Conservation (phyloP, 1,140 invertebrate species). For the Hirudo medicinalis region DNA sequence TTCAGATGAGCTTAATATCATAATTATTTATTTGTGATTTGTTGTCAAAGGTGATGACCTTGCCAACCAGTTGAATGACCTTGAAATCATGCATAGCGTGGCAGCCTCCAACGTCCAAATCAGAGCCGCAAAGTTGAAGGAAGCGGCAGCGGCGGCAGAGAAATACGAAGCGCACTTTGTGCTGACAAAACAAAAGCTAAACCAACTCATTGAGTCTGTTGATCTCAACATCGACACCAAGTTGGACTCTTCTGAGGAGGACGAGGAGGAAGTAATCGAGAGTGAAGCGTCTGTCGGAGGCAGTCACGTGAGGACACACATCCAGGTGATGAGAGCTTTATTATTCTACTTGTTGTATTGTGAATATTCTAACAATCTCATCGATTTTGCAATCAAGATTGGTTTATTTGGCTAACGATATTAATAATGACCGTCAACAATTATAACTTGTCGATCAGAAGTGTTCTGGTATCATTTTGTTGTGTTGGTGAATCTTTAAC, state of each 20-base stretch:
- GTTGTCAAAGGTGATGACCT: background rate
- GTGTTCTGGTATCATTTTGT: too few species aligned
- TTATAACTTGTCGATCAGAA: too few species aligned
- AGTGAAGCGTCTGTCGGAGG: background rate
- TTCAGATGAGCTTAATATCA: too few species aligned
- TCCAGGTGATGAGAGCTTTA: background rate
- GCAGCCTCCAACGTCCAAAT: background rate
- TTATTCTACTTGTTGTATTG: too few species aligned
- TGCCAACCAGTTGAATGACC: constrained; percentile 4
- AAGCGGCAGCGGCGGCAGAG: background rate
- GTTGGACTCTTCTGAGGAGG: too few species aligned
- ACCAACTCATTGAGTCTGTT: background rate
- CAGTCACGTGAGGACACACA: background rate
- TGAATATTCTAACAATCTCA: too few species aligned
- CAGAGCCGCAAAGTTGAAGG: background rate
- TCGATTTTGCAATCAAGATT: too few species aligned
- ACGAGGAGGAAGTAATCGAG: too few species aligned
- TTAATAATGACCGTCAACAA: too few species aligned
- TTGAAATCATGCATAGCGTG: background rate
- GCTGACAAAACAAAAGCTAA: background rate
- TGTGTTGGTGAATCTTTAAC: too few species aligned
- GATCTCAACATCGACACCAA: background rate
- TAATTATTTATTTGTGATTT: too few species aligned
- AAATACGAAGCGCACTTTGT: background rate
- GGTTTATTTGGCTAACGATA: too few species aligned